phyloP scores from a whole-genome alignment of 2,797 vertebrate genomes.

The Austrolebias charrua region DNA sequence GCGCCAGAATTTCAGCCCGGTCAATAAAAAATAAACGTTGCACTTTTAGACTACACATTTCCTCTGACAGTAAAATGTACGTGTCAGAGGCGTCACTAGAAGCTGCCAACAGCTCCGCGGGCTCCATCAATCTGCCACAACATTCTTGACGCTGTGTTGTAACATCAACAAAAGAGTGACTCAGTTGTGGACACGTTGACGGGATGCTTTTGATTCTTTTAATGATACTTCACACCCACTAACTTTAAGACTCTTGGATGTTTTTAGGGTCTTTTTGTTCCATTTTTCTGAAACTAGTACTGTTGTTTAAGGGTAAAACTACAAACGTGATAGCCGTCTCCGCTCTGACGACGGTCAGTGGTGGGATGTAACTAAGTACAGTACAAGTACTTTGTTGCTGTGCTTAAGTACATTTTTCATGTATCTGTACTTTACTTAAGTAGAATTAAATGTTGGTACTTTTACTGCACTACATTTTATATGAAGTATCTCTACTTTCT shows the following conservation, averaged over 20 bases:
- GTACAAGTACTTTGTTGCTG: no score
- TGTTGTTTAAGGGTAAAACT: neutral
- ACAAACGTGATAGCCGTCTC: no score
- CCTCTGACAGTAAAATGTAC: neutral
- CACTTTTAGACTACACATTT: neutral
- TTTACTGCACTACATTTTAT: no score
- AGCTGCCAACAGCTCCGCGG: neutral
- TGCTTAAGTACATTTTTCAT: no score
- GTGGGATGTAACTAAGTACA: no score
- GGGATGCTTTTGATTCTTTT: conserved; percentile 10
- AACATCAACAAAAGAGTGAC: conserved; percentile 17
- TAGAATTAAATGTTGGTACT: no score
- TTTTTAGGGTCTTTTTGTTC: conserved; percentile 1
- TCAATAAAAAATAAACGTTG: neutral
- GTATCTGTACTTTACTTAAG: no score
- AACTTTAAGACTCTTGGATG: neutral
- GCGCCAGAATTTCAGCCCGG: neutral
- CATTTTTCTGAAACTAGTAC: neutral
- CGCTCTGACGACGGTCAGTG: no score
- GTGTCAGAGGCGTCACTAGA: conserved; percentile 1
- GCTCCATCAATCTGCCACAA: conserved; percentile 4
- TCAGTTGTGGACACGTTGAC: conserved; percentile 17
- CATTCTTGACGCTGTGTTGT: neutral
- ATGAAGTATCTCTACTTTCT: no score
- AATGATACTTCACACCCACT: conserved; percentile 9